Percentiles rank a stretch among this genome's conserved stretches.
phyloP scores from a whole-genome alignment of 1,140 invertebrate genomes.

The Metopolophium dirhodum region DNA sequence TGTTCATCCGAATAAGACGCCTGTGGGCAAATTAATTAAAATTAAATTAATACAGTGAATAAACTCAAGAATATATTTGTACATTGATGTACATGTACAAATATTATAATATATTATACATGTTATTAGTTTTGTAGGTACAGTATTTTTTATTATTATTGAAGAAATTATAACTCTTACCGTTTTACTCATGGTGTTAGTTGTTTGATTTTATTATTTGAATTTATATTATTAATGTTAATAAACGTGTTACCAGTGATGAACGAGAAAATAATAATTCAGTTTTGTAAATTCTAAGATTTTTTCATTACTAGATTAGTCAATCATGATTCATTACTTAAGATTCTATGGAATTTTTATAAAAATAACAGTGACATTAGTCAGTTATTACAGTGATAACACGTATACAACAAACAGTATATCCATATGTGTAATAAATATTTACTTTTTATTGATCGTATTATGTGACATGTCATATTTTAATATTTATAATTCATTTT shows the following conservation, averaged over 20 bases:
- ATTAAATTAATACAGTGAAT: neutral
- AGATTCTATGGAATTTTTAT: neutral
- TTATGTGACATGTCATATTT: neutral
- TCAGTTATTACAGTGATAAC: slow-evolving; percentile 27
- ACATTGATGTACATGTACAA: neutral
- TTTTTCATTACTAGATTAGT: neutral
- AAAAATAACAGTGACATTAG: slow-evolving; percentile 39
- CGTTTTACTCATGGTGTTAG: slow-evolving; percentile 15
- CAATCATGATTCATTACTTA: neutral
- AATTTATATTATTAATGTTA: neutral
- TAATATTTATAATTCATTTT: too few species aligned
- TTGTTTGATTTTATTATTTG: neutral
- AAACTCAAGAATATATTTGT: neutral
- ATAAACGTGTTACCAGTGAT: neutral
- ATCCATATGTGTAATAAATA: slow-evolving; percentile 19
- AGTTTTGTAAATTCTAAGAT: neutral
- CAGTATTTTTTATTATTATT: neutral
- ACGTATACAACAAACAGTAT: slow-evolving; percentile 15
- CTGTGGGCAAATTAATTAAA: slow-evolving; percentile 68
- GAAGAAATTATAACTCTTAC: neutral
- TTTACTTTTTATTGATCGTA: neutral
- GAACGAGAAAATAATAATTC: neutral
- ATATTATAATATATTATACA: neutral
- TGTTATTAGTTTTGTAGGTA: neutral
- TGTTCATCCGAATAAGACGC: slow-evolving; percentile 88